Base-by-base conservation (phyloP, 2,113 vertebrate genomes). In the Thamnophis sirtalis region DNA sequence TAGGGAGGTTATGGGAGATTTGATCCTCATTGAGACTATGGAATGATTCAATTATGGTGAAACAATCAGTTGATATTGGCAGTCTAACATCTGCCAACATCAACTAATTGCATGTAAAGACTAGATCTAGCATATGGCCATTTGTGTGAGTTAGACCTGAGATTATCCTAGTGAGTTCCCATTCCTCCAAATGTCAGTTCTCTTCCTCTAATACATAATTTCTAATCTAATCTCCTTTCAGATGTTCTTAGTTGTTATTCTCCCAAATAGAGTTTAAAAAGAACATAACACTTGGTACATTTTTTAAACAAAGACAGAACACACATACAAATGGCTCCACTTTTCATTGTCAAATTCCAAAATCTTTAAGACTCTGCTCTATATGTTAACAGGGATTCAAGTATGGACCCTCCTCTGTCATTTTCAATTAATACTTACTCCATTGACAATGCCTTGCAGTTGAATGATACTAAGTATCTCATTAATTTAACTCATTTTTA, bases 401-500 rank as follows among this genome's bases (percentile, higher is more conserved):
- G 1, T 21, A 22, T 43, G 17, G 33, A 38, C 73, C 17, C 73
- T 43, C 3, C 33, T 43, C 33, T 22, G 3, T 80, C 33, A 43
- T 21, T 17, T 43, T 80, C 33, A 80, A 22, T 80, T 80, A 43
- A 80, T 80, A 43, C 3, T 80, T 94, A 92, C 88, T 93, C 94
- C 93, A 95, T 94, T 94, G 90, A 92, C 93, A 63, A 93, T 91
- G 88, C 91, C 4, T 0, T 91, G 88, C 49, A 93, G 49, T 51
- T 94, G 93, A 43, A 94, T 91, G 38, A 80, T 80, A 21, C 84
- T 9, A 94, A 92, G 56, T 58, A 17, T 56, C 89, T 94, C 89
- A 95, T 94, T 96, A 94, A 95, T 92, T 91, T 89, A 95, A 93
- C 68, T 17, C 94, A 92, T 93, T 89, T 43, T 88, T 51, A 87